These are phyloP conservation scores for Alosa alosa DNA, from an alignment of 2,113 vertebrate species.

Conservation along the genomic window DNA sequence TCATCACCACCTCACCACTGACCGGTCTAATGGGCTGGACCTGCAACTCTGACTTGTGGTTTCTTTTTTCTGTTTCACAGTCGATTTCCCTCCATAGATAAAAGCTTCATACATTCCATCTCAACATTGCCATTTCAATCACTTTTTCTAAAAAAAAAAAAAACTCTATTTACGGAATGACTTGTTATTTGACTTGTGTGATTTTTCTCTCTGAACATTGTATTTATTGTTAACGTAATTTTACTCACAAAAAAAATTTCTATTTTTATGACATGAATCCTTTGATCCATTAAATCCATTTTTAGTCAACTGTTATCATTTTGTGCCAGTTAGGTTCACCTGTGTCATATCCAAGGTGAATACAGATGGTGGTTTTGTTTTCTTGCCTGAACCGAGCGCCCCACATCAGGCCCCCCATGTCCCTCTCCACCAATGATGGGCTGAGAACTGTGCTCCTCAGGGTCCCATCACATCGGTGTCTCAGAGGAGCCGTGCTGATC, in stretches of 20 bases:
- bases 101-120: slow-evolving; percentile 71
- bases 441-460: background rate
- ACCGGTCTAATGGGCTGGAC: slow-evolving; percentile 15
- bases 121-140: slow-evolving; percentile 53
- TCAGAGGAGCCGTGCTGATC: background rate
- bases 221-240: slow-evolving; percentile 70
- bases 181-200: slow-evolving; percentile 23
- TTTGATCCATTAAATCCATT: slow-evolving; percentile 43
- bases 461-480: background rate
- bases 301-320: slow-evolving; percentile 49
- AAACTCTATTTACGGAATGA: slow-evolving; percentile 30
- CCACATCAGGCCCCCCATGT: background rate
- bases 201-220: slow-evolving; percentile 35
- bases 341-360: slow-evolving; percentile 36
- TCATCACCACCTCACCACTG: slow-evolving; percentile 15
- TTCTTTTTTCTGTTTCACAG: slow-evolving; percentile 32
- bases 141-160: slow-evolving; percentile 39
- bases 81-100: slow-evolving; percentile 5
- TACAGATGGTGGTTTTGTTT: background rate
- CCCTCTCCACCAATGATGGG: background rate
- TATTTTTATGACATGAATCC: slow-evolving; percentile 61
- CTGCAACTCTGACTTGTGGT: background rate
- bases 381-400: background rate
- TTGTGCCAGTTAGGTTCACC: slow-evolving; percentile 52
- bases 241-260: slow-evolving; percentile 58